Conservation (phyloP, 1,140 invertebrate genomes). For the Luehdorfia chinensis region DNA sequence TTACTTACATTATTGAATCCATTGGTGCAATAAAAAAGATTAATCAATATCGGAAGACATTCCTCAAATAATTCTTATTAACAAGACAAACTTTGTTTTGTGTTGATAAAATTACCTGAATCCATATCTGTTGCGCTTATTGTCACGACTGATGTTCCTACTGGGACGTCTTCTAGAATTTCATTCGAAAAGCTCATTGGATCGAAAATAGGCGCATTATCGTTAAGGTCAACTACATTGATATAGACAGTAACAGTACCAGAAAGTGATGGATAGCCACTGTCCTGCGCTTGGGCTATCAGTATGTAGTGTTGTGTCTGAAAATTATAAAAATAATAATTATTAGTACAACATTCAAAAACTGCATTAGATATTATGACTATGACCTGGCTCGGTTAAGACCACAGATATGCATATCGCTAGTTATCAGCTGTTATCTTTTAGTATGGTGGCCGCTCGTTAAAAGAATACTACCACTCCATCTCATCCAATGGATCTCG, state of each 20-base stretch:
- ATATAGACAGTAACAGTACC: constrained; percentile 95
- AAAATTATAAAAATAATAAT: constrained; percentile 28
- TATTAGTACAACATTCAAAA: no score
- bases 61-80: not conserved
- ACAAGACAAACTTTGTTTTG: not conserved
- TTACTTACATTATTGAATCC: not conserved
- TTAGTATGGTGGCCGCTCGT: no score
- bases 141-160: constrained; percentile 87
- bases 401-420: no score
- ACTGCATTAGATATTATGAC: no score
- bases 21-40: not conserved
- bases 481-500: no score
- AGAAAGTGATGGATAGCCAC: constrained; percentile 90
- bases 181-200: constrained; percentile 92
- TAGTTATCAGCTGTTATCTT: no score
- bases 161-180: constrained; percentile 90
- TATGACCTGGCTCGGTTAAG: no score
- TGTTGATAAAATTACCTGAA: constrained; percentile 81
- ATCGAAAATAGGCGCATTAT: constrained; percentile 95
- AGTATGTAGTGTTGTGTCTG: constrained; percentile 96
- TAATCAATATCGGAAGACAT: not conserved
- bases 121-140: constrained; percentile 94
- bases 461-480: no score
- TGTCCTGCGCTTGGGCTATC: constrained; percentile 94
- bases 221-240: constrained; percentile 96